Evolutionary conservation across 1,140 invertebrate genomes (phyloP).

Genomic region (Varroa destructor): DNA sequence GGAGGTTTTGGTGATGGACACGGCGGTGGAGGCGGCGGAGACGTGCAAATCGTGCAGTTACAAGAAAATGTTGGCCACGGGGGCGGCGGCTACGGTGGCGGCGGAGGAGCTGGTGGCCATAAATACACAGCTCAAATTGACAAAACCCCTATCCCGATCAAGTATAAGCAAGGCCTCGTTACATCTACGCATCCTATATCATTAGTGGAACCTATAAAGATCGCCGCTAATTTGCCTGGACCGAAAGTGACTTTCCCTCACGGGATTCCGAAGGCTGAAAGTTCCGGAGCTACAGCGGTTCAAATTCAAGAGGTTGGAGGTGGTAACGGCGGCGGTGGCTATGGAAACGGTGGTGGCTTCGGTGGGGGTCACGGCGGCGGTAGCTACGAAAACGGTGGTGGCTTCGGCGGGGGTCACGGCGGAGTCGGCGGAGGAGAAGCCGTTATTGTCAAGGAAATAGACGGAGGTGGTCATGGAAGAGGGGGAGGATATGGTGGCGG

Average conservation of each 20-base stretch:
- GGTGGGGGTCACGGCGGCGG: background rate
- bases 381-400: background rate
- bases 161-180: constrained; percentile 22
- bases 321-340: constrained; percentile 7
- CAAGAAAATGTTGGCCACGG: background rate
- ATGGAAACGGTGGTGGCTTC: background rate
- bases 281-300: constrained; percentile 3
- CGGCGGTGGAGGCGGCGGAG: background rate
- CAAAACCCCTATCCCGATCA: constrained; percentile 21
- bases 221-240: constrained; percentile 10
- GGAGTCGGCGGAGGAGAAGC: background rate
- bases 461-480: background rate
- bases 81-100: background rate
- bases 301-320: constrained; percentile 13
- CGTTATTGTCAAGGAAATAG: constrained; percentile 19
- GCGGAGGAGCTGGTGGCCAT: constrained; percentile 6
- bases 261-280: constrained; percentile 10
- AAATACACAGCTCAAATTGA: constrained; percentile 26
- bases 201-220: constrained; percentile 5
- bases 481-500: background rate
- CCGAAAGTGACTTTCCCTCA: constrained; percentile 25
- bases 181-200: constrained; percentile 19
- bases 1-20: background rate
- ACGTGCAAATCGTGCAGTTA: constrained; percentile 9
- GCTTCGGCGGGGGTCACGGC: background rate